Percentiles rank a stretch among this genome's conserved stretches.
Evolutionary conservation across 2,797 vertebrate genomes (phyloP).

Genomic region (Bradypodion ventrale): DNA sequence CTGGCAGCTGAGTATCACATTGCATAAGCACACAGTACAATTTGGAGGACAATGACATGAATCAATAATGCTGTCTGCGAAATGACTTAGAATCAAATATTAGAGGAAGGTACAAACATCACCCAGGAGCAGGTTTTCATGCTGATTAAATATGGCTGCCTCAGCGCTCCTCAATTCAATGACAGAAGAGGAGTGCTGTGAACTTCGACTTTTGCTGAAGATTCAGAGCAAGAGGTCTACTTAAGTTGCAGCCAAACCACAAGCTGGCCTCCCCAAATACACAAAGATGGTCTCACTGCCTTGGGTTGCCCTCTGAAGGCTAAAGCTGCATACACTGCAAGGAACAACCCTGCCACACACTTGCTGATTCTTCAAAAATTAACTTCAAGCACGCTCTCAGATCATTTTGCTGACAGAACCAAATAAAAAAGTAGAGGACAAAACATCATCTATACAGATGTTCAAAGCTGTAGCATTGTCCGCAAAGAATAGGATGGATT

Average conservation of each 20-base stretch:
- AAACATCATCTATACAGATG: background rate
- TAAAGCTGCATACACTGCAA: constrained; percentile 44
- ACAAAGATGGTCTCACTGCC: constrained; percentile 52
- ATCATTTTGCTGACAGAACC: constrained; percentile 6
- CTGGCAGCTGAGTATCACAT: constrained; percentile 27
- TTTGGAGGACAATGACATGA: constrained; percentile 52
- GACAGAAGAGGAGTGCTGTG: constrained; percentile 62
- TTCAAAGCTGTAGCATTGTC: background rate
- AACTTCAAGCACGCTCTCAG: background rate
- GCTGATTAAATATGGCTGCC: constrained; percentile 67
- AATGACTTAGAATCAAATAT: constrained; percentile 69
- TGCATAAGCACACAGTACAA: constrained; percentile 46
- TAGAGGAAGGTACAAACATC: constrained; percentile 60
- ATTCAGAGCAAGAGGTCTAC: constrained; percentile 55
- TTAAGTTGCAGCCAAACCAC: constrained; percentile 56
- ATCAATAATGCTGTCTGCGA: constrained; percentile 66
- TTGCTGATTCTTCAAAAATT: background rate
- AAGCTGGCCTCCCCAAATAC: constrained; percentile 13
- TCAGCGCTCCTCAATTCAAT: constrained; percentile 56
- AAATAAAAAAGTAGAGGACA: constrained; percentile 15
- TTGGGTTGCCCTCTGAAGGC: constrained; percentile 77
- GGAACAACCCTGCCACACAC: background rate
- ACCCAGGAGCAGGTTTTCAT: constrained; percentile 57
- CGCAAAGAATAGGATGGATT: background rate
- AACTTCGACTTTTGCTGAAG: constrained; percentile 53